Evolutionary conservation across 2,113 vertebrate species (phyloP), one percentile per base, ranked within the genome.

Genomic region (Uria aalge): DNA sequence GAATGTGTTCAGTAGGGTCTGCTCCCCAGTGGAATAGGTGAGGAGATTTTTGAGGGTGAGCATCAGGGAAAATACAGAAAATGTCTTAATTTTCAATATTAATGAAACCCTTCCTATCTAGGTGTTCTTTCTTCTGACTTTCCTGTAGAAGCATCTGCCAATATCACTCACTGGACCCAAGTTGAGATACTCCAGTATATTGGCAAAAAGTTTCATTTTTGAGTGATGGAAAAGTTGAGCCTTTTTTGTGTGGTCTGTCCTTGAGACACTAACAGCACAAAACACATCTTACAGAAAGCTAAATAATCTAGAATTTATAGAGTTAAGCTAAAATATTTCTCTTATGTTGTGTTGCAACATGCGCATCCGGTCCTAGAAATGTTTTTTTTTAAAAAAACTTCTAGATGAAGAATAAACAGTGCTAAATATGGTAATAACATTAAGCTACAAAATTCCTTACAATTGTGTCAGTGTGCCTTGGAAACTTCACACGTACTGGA

Each of bases 381-480:
- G 59, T 60, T 64, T 85, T 74, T 45, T 45, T 56, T 50, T 38
- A 59, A 87, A 96, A 97, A 91, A 41, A 75, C 91, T 93, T 92
- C 81, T 97, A 81, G 95, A 94, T 96, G 96, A 95, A 95, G 93
- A 96, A 96, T 96, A 98, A 98, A 96, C 93, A 98, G 92, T 96
- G 92, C 95, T 98, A 98, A 98, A 98, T 98, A 98, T 98, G 97
- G 97, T 92, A 97, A 91, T 96, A 97, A 96, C 88, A 93, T 96
- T 72, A 97, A 97, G 88, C 91, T 96, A 88, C 85, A 83, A 89
- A 94, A 88, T 97, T 98, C 95, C 96, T 97, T 92, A 85, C 91
- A 97, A 95, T 96, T 98, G 79, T 96, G 94, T 95, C 92, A 97
- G 50, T 95, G 78, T 97, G 94, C 72, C 74, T 97, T 97, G 91